phyloP scores from a whole-genome alignment of 2,888 invertebrate species.

The Amblyjoppa proteus region DNA sequence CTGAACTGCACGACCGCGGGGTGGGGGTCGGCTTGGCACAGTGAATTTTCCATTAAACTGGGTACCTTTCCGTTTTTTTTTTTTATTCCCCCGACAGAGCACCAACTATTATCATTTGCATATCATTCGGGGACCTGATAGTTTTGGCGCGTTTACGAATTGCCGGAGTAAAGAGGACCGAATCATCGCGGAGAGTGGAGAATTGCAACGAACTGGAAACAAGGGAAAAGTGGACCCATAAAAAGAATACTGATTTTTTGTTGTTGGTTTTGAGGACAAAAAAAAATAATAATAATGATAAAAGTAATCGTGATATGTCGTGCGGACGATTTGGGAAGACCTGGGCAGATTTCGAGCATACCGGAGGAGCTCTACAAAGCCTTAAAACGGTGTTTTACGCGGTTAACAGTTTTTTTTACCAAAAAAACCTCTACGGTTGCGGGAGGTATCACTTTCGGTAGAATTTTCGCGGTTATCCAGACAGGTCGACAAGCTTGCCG shows the following conservation, averaged over 20 bases:
- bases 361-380: background rate
- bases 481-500: constrained; percentile 7
- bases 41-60: constrained; percentile 4
- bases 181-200: background rate
- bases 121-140: constrained; percentile 15
- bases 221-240: no score
- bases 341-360: background rate
- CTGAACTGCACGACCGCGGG: background rate
- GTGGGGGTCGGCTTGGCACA: background rate
- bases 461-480: constrained; percentile 15
- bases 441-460: constrained; percentile 5
- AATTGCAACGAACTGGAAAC: background rate
- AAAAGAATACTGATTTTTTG: background rate
- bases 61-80: background rate
- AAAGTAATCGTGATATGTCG: no score
- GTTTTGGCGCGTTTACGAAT: constrained; percentile 18
- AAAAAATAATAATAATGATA: no score
- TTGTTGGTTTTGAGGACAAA: background rate
- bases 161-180: background rate
- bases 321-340: no score
- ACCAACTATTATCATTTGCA: constrained; percentile 35
- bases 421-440: background rate
- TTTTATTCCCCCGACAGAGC: background rate
- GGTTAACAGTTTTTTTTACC: background rate
- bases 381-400: background rate